Base-by-base conservation (phyloP, 2,797 vertebrate species). In the Streptopelia turtur region DNA sequence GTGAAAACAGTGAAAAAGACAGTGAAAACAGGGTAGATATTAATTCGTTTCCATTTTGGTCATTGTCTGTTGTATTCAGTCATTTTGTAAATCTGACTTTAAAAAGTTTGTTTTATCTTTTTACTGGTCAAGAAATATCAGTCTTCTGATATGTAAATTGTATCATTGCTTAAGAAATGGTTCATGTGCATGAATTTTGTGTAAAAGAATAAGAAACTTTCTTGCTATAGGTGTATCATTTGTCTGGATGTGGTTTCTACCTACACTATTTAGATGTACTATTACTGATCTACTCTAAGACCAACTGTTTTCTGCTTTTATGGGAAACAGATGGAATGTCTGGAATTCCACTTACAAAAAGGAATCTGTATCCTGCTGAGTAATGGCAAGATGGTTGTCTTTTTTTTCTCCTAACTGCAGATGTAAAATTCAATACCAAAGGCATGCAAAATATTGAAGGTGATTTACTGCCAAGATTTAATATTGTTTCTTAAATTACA, bases 311-410 rank as follows among this genome's bases (percentile, higher is more conserved):
- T 96, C 78, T 89, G 10, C 95, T 97, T 98, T 97, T 96, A 95
- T 95, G 91, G 96, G 95, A 96, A 97, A 95, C 96, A 94, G 79
- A 83, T 0, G 96, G 97, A 97, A 98, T 98, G 97, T 94, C 95
- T 97, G 97, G 97, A 98, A 98, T 98, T 94, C 90, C 96, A 90
- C 94, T 95, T 95, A 95, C 72, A 93, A 96, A 97, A 95, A 96
- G 91, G 97, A 97, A 96, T 96, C 88, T 88, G 79, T 84, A 83
- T 90, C 97, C 97, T 97, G 97, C 97, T 98, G 97, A 92, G 97
- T 97, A 95, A 97, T 93, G 97, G 95, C 69, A 70, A 92, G 93
- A 79, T 1, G 7, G 55, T 96, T 84, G 79, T 92, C 83, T 81
- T 80, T 91, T 85, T 89, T 25, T 9, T 23, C 6, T 14, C 80